A percentile compares a stretch with the other conserved stretches of the same genome.
Conservation (phyloP, 2,113 vertebrate genomes). For the Scatophagus argus region DNA sequence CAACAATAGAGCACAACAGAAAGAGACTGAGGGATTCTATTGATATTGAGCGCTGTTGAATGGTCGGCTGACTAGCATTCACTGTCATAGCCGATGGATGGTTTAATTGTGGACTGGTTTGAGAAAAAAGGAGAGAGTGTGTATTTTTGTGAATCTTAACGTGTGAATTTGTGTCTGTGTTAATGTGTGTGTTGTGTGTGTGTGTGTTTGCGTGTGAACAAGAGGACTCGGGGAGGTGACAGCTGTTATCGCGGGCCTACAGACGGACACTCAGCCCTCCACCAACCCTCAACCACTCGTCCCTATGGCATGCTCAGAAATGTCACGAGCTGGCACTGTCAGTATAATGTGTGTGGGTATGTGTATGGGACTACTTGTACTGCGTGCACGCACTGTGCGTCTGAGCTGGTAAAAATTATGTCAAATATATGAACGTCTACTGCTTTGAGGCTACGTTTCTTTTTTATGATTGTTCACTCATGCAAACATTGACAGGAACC, state of each 20-base stretch:
- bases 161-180: constrained; percentile 11
- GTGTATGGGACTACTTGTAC: constrained; percentile 7
- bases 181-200: constrained; percentile 26
- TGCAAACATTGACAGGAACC: not conserved
- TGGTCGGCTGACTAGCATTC: constrained; percentile 63
- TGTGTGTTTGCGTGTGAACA: constrained; percentile 18
- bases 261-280: constrained; percentile 78
- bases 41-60: constrained; percentile 70
- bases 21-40: constrained; percentile 66
- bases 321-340: constrained; percentile 73
- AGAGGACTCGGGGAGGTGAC: constrained; percentile 73
- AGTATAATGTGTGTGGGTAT: constrained; percentile 1
- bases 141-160: constrained; percentile 23
- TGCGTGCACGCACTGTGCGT: not conserved
- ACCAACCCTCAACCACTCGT: constrained; percentile 74
- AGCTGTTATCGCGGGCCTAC: constrained; percentile 78
- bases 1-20: constrained; percentile 64
- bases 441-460: constrained; percentile 9
- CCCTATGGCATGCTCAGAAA: constrained; percentile 79
- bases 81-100: constrained; percentile 69
- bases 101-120: constrained; percentile 74
- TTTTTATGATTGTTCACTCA: constrained; percentile 1
- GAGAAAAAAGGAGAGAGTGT: constrained; percentile 41
- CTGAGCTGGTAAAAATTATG: constrained; percentile 14
- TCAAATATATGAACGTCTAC: constrained; percentile 28